Conservation (phyloP, 1,140 invertebrate species). For the Sitobion miscanthi region DNA sequence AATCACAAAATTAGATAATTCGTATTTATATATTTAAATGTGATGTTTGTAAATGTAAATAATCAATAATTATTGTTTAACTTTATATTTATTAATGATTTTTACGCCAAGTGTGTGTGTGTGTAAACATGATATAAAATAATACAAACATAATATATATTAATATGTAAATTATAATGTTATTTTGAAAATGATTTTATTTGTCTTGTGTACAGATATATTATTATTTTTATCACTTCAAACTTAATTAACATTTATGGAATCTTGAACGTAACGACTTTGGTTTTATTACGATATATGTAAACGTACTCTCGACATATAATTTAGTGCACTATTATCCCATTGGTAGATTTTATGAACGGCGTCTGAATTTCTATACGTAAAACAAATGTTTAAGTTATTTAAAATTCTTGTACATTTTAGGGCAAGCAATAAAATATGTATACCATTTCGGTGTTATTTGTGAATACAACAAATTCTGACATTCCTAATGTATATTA, state of each 20-base stretch:
- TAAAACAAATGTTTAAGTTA: not conserved
- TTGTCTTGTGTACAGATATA: not conserved
- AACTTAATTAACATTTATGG: constrained; percentile 24
- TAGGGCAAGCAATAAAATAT: not conserved
- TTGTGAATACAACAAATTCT: constrained; percentile 30
- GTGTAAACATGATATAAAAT: not conserved
- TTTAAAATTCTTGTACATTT: constrained; percentile 4
- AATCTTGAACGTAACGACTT: not conserved
- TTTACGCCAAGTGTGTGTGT: not conserved
- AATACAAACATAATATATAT: not conserved
- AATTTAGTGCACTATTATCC: not conserved
- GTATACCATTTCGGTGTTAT: constrained; percentile 29
- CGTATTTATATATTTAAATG: not conserved
- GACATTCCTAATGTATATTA: constrained; percentile 22
- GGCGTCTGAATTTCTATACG: constrained; percentile 1
- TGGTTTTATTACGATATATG: constrained; percentile 8
- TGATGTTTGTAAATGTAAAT: not conserved
- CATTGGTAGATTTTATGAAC: constrained; percentile 14
- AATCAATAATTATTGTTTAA: not conserved
- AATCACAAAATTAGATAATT: not conserved
- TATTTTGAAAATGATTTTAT: not conserved
- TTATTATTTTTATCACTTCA: not conserved
- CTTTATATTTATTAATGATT: not conserved
- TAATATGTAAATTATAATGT: not conserved
- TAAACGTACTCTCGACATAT: not conserved